These are phyloP conservation scores for Sebastes cheni DNA, from an alignment of 2,797 vertebrate species.

Conservation along the genomic window DNA sequence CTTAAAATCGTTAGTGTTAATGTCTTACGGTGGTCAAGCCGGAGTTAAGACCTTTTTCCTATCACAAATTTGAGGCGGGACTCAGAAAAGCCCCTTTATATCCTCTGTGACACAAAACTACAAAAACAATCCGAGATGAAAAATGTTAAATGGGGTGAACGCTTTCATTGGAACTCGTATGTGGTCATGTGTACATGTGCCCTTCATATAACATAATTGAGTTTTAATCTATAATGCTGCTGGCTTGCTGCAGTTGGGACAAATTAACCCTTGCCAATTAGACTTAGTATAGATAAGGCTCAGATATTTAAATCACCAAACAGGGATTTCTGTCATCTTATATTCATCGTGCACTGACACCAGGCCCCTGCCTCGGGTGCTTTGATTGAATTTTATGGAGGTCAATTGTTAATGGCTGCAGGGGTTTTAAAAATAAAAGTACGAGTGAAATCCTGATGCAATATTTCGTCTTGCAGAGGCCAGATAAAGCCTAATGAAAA, in stretches of 20 bases:
- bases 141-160: not conserved
- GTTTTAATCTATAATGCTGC: slow-evolving; percentile 23
- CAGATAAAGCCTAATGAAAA: slow-evolving; percentile 59
- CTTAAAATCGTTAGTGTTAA: not conserved
- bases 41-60: not conserved
- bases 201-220: slow-evolving; percentile 13
- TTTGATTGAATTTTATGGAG: slow-evolving; percentile 52
- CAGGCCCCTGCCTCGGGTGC: not conserved
- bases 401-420: slow-evolving; percentile 52
- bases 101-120: not conserved
- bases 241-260: not conserved
- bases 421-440: slow-evolving; percentile 55
- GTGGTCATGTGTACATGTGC: not conserved
- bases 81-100: not conserved
- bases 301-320: slow-evolving; percentile 42
- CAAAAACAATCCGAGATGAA: not conserved
- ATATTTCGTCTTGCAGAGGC: slow-evolving; percentile 56
- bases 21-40: not conserved
- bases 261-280: slow-evolving; percentile 55
- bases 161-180: not conserved
- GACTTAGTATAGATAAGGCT: slow-evolving; percentile 45
- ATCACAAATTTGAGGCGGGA: not conserved
- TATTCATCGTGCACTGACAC: slow-evolving; percentile 42
- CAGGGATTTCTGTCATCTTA: slow-evolving; percentile 50
- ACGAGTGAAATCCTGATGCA: slow-evolving; percentile 64